phyloP scores from a whole-genome alignment of 2,797 vertebrate species.

The Rhynchotus rufescens region DNA sequence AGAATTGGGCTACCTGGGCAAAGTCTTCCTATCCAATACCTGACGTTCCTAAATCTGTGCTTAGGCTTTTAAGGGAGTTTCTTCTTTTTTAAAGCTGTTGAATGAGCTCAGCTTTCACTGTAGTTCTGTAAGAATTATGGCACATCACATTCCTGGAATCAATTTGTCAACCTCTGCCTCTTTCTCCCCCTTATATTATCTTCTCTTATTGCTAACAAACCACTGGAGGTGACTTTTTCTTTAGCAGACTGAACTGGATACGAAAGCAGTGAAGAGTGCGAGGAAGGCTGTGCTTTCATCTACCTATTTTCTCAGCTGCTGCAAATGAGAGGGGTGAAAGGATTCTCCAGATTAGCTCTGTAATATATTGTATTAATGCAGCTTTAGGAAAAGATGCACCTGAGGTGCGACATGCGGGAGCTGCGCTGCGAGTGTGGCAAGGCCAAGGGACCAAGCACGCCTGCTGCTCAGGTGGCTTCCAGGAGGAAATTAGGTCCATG shows the following conservation, averaged over 20 bases:
- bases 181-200: background rate
- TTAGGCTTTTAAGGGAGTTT: background rate
- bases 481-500: constrained; percentile 10
- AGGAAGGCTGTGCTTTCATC: constrained; percentile 22
- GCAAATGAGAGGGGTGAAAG: background rate
- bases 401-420: background rate
- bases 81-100: constrained; percentile 3
- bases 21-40: background rate
- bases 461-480: constrained; percentile 16
- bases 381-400: background rate
- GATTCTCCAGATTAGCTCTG: background rate
- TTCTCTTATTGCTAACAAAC: constrained; percentile 15
- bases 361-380: background rate
- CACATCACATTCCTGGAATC: constrained; percentile 1
- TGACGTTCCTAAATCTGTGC: background rate
- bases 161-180: background rate
- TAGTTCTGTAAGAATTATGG: background rate
- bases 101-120: background rate
- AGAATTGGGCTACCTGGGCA: background rate
- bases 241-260: constrained; percentile 51
- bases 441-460: background rate
- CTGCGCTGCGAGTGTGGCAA: background rate
- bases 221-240: constrained; percentile 37
- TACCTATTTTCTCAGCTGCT: constrained; percentile 42
- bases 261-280: background rate